Base-by-base conservation (phyloP, 2,888 invertebrate species). In the Leptopilina myrica region DNA sequence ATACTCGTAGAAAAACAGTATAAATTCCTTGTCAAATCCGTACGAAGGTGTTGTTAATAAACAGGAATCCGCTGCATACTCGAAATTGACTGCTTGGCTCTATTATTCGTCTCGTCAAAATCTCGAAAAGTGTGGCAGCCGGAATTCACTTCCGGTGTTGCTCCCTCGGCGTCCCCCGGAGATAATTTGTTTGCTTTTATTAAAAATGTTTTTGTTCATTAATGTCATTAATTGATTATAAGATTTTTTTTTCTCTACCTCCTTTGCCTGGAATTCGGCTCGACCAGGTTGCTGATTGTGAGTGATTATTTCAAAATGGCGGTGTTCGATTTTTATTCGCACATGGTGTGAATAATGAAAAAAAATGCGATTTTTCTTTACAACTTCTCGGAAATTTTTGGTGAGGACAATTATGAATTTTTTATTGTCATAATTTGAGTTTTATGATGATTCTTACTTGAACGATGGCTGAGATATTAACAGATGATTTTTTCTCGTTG, bases 61-160 rank as follows among this genome's bases (percentile, higher is more conserved):
- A n/a, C 5, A 59, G 56, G n/a, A 59, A n/a, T 59, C 56, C 56
- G 56, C 3, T n/a, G 14, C 56, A 59, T n/a, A 59, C n/a, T 11
- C 56, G 4, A 59, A n/a, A n/a, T 15, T 59, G 56, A n/a, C 56
- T n/a, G 56, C 56, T 59, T 59, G 56, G 56, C 56, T 59, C 56
- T n/a, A n/a, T n/a, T n/a, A n/a, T n/a, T 59, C 56, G 56, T n/a
- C 56, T 59, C 56, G 56, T 59, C 53, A 53, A n/a, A 26, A 26
- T 26, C 26, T 26, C 26, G n/a, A 12, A 59, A n/a, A 59, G 11
- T 7, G 56, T 6, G 56, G n/a, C 56, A 5, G n/a, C 56, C 56
- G 56, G 56, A 49, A 49, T 49, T 49, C 49, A 9, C 49, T 49
- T 49, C 49, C 49, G 49, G 49, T 49, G 49, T 9, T 59, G 56